These are phyloP conservation scores for Sepioteuthis lessoniana DNA, from an alignment of 2,888 invertebrate genomes.

Conservation along the genomic window DNA sequence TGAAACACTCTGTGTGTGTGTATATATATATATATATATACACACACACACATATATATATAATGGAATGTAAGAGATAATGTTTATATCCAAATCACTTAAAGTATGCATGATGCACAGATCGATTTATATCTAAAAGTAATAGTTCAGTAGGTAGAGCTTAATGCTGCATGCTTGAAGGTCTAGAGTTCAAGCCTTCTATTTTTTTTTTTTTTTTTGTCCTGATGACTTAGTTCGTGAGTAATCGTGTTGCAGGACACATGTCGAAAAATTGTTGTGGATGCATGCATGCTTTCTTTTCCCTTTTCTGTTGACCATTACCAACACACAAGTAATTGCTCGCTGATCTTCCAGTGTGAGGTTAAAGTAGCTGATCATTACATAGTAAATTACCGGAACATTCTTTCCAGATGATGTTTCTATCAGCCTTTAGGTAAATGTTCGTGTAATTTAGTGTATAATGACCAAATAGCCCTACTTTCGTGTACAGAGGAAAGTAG, in stretches of 20 bases:
- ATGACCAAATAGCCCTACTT: background rate
- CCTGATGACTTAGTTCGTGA: background rate
- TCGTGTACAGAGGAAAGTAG: background rate
- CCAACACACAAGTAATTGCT: background rate
- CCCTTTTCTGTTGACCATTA: background rate
- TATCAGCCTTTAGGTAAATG: conserved; percentile 12
- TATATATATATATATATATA: background rate
- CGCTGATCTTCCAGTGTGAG: background rate
- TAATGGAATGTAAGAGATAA: background rate
- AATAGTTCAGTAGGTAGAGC: background rate
- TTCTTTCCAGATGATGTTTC: background rate
- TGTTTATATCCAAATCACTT: background rate
- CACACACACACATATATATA: background rate
- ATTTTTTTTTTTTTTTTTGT: background rate
- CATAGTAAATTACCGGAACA: conserved; percentile 18
- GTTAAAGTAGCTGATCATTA: conserved; percentile 2
- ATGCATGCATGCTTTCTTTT: background rate
- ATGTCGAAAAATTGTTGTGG: background rate
- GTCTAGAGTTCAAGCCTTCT: background rate
- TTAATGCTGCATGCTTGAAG: background rate
- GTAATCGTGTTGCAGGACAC: background rate
- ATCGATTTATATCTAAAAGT: background rate
- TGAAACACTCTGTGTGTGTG: too few relatives aligned
- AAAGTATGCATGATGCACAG: background rate
- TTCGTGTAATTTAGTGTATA: background rate